A percentile compares a stretch with the other conserved stretches of the same genome.
These are phyloP conservation scores for Denticeps clupeoides DNA, from an alignment of 2,797 vertebrate genomes.

Conservation along the genomic window DNA sequence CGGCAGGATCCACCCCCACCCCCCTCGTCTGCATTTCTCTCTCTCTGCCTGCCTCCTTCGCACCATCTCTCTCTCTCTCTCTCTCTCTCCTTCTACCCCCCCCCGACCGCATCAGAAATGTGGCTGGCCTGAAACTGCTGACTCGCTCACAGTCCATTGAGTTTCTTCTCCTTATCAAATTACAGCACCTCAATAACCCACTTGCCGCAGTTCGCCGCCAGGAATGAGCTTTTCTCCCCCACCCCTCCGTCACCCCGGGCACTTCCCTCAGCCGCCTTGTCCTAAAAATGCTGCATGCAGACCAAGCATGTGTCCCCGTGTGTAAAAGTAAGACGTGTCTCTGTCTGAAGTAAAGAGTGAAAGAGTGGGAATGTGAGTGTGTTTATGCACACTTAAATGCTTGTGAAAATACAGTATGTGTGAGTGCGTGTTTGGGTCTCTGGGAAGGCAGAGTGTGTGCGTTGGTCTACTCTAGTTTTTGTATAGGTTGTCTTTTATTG, in stretches of 20 bases:
- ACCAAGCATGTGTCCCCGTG: no score
- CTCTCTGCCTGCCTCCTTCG: conserved; percentile 11
- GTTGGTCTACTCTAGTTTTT: conserved; percentile 19
- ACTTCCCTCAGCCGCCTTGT: conserved; percentile 33
- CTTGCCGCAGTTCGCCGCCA: conserved; percentile 54
- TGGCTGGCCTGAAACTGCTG: conserved; percentile 62
- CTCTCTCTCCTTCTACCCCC: conserved; percentile 31
- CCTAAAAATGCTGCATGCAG: no score
- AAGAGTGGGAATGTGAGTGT: background rate
- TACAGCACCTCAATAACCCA: conserved; percentile 69
- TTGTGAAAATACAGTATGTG: no score
- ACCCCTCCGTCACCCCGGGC: conserved; percentile 39
- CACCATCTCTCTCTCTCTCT: conserved; percentile 7
- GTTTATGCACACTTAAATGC: no score
- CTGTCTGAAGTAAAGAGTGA: background rate
- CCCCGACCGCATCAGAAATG: conserved; percentile 54
- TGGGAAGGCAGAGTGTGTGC: background rate
- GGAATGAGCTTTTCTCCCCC: conserved; percentile 64
- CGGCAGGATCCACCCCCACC: no score
- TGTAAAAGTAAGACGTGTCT: background rate
- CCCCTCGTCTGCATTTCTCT: no score
- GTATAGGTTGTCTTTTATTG: conserved; percentile 29
- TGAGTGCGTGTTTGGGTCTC: background rate
- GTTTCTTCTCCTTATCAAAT: conserved; percentile 67
- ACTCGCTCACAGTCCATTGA: conserved; percentile 58